Percentiles rank a stretch among this genome's conserved stretches.
phyloP scores from a whole-genome alignment of 2,113 vertebrate genomes.

The Plestiodon gilberti region DNA sequence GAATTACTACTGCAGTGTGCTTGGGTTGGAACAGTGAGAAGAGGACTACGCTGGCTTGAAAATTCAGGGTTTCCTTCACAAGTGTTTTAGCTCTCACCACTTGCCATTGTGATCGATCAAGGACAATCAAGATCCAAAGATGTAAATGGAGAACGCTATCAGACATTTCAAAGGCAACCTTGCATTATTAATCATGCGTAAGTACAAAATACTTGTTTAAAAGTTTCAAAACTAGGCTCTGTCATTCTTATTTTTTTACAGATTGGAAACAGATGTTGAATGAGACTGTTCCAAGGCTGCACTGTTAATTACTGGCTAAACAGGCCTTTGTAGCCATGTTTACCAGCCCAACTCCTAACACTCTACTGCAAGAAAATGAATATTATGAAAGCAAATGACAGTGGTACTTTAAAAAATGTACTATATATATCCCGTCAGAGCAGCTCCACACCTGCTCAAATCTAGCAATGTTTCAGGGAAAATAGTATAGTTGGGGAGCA shows the following conservation, averaged over 20 bases:
- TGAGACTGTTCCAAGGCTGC: background rate
- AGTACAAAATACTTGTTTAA: background rate
- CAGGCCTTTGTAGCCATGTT: background rate
- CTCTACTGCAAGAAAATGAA: background rate
- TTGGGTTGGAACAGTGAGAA: constrained; percentile 17
- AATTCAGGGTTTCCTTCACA: background rate
- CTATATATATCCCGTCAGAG: too few relatives aligned
- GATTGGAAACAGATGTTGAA: constrained; percentile 1
- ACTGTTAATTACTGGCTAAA: background rate
- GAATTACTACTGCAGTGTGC: constrained; percentile 8
- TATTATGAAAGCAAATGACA: background rate
- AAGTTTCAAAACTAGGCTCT: background rate
- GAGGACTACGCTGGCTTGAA: background rate
- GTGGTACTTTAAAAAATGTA: background rate
- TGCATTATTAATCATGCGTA: background rate
- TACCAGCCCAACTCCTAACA: background rate
- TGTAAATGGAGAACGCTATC: background rate
- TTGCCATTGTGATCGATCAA: background rate
- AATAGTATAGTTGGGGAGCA: background rate
- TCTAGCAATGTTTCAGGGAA: background rate
- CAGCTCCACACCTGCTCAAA: background rate
- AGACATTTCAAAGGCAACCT: background rate
- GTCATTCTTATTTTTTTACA: background rate
- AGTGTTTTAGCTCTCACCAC: background rate
- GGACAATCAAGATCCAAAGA: background rate